Evolutionary conservation across 1,140 invertebrate genomes (phyloP).

Genomic region (Anastrepha ludens): DNA sequence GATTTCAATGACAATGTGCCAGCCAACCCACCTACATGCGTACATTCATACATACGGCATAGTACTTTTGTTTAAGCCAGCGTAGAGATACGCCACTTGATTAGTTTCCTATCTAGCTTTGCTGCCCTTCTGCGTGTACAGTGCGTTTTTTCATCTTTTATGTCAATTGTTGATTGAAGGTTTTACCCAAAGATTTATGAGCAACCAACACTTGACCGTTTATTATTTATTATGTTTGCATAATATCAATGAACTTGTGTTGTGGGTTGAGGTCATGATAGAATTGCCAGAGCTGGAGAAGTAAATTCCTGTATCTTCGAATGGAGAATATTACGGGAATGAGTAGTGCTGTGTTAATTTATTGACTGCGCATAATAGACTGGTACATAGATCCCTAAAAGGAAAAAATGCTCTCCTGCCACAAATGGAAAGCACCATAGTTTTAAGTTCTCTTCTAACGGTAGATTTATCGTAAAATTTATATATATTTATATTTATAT

Average conservation of each 20-base stretch:
- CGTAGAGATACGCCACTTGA: not conserved
- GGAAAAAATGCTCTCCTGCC: no score
- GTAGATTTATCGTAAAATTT: no score
- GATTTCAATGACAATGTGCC: not conserved
- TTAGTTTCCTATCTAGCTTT: not conserved
- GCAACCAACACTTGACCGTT: not conserved
- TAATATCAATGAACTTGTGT: conserved; percentile 10
- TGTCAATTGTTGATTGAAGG: not conserved
- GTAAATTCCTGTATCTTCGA: not conserved
- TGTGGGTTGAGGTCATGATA: not conserved
- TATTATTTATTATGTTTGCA: conserved; percentile 2
- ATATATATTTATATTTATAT: no score
- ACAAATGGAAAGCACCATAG: no score
- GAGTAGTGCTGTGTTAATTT: no score
- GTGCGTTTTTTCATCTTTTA: not conserved
- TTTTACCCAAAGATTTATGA: conserved; percentile 20
- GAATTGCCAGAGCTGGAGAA: not conserved
- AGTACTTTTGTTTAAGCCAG: not conserved
- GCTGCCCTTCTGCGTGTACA: not conserved
- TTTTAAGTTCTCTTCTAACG: no score
- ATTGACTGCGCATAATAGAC: no score
- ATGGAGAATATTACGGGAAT: no score
- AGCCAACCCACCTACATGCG: not conserved
- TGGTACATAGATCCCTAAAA: no score
- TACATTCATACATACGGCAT: not conserved